Conservation (phyloP, 2,113 vertebrate species). For the Hiodon alosoides region DNA sequence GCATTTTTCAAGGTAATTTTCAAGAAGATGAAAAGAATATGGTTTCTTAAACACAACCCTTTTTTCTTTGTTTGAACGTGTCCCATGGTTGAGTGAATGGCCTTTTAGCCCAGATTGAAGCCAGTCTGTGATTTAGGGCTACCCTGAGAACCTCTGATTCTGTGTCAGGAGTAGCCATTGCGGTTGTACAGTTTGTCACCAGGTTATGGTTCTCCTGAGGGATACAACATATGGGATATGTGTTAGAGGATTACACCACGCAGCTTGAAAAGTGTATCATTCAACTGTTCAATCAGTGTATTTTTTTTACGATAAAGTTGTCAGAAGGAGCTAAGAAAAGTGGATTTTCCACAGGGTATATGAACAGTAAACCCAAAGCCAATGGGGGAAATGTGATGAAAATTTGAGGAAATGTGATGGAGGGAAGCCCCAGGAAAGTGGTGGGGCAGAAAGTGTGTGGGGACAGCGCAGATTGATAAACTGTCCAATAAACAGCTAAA, state of each 20-base stretch:
- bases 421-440: too few relatives aligned
- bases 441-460: too few relatives aligned
- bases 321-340: neutral
- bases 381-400: too few relatives aligned
- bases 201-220: constrained; percentile 47
- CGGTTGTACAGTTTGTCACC: constrained; percentile 42
- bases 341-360: neutral
- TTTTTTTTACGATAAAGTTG: constrained; percentile 25
- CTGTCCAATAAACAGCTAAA: too few relatives aligned
- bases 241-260: constrained; percentile 43
- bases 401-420: too few relatives aligned
- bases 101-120: constrained; percentile 39
- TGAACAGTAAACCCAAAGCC: too few relatives aligned
- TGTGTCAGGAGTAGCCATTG: constrained; percentile 46
- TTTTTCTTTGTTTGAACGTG: constrained; percentile 1
- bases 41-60: neutral
- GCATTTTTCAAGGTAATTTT: neutral
- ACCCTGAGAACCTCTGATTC: constrained; percentile 47
- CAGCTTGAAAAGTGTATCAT: neutral
- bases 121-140: constrained; percentile 48
- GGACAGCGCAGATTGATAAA: too few relatives aligned
- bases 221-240: constrained; percentile 46
- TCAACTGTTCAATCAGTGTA: too few relatives aligned
- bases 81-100: constrained; percentile 5
- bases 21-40: neutral